phyloP scores from a whole-genome alignment of 2,113 vertebrate genomes.

The Sciurus niger region DNA sequence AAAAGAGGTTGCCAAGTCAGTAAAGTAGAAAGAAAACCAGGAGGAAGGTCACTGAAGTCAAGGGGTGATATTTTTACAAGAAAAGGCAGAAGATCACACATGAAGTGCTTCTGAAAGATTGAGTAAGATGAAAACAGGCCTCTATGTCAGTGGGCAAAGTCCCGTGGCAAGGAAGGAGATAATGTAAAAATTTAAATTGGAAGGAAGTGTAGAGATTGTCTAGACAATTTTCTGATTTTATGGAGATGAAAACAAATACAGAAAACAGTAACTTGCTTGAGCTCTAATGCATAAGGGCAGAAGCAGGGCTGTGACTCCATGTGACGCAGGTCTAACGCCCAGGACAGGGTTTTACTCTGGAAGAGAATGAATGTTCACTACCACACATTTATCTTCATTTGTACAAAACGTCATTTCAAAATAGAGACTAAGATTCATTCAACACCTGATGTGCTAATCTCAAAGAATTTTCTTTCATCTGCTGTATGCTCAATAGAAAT shows the following conservation, averaged over 20 bases:
- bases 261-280: background rate
- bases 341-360: background rate
- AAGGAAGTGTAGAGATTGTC: background rate
- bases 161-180: background rate
- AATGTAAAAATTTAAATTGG: slow-evolving; percentile 2
- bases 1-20: background rate
- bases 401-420: slow-evolving; percentile 34
- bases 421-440: background rate
- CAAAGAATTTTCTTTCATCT: slow-evolving; percentile 39
- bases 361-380: background rate
- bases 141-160: background rate
- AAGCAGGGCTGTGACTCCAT: background rate
- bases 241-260: background rate
- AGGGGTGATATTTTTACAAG: background rate
- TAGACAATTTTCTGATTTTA: background rate
- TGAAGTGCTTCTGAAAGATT: background rate
- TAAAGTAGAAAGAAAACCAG: background rate
- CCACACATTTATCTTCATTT: slow-evolving; percentile 10
- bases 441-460: background rate
- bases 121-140: background rate
- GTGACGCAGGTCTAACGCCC: background rate
- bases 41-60: background rate
- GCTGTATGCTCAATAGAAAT: background rate
- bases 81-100: background rate
- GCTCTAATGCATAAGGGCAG: background rate